Evolutionary conservation across 2,113 vertebrate species (phyloP).

Genomic region (Atlantisia rogersi): DNA sequence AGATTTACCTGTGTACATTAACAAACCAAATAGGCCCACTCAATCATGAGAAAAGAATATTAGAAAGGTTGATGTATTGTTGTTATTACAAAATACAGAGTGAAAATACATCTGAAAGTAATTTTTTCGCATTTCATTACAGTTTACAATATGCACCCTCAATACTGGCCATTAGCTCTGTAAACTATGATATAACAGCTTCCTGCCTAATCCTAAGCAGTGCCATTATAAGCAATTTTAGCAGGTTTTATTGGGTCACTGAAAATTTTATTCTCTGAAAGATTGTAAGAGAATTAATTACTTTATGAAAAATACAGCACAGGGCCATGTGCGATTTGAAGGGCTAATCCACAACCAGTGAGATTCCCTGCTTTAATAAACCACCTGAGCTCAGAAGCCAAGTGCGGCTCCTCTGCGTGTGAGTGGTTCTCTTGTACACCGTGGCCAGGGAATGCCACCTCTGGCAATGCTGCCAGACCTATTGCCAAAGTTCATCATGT

Average conservation of each 20-base stretch:
- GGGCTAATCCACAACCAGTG: background rate
- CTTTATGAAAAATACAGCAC: constrained; percentile 4
- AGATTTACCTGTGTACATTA: constrained; percentile 57
- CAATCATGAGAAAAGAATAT: constrained; percentile 45
- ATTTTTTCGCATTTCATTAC: constrained; percentile 62
- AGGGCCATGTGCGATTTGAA: background rate
- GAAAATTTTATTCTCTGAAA: constrained; percentile 28
- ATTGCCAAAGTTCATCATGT: background rate
- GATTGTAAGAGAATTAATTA: constrained; percentile 24
- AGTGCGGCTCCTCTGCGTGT: background rate
- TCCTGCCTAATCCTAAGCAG: constrained; percentile 54
- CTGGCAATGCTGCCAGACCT: background rate
- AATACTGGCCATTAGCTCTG: constrained; percentile 59
- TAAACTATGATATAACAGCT: constrained; percentile 47
- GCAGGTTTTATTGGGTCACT: constrained; percentile 52
- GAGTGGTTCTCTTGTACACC: background rate
- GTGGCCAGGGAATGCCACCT: background rate
- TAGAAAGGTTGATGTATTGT: constrained; percentile 47
- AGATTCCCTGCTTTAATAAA: background rate
- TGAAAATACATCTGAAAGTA: constrained; percentile 62
- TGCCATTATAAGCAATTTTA: constrained; percentile 44
- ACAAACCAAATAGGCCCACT: constrained; percentile 39
- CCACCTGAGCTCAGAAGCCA: background rate
- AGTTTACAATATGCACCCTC: constrained; percentile 56
- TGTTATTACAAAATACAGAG: constrained; percentile 28